phyloP scores from a whole-genome alignment of 1,140 invertebrate species.

The Cherax destructor region DNA sequence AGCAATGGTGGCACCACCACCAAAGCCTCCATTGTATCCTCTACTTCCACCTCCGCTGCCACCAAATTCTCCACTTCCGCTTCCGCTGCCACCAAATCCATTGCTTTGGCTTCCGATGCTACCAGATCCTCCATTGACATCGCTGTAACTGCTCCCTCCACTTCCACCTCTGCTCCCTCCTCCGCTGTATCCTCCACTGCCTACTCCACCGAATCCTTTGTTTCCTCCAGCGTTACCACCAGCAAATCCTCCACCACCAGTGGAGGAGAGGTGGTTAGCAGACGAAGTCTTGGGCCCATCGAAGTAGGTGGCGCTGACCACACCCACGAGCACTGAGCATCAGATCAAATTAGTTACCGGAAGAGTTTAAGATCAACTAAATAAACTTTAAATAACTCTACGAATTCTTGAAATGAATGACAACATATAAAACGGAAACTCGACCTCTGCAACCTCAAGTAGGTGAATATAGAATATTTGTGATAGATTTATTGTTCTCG shows the following conservation, averaged over 20 bases:
- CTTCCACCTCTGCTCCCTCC: constrained; percentile 6
- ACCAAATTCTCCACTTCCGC: not conserved
- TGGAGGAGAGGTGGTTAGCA: not conserved
- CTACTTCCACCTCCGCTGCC: constrained; percentile 1
- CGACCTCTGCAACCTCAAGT: too few relatives aligned
- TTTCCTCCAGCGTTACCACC: not conserved
- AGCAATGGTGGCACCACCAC: constrained; percentile 10
- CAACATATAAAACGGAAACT: too few relatives aligned
- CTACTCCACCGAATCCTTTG: not conserved
- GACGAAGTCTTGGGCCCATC: not conserved
- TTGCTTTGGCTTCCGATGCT: not conserved
- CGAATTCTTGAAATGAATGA: too few relatives aligned
- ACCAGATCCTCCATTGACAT: not conserved
- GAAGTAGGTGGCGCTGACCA: constrained; percentile 18
- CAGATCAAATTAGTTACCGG: too few relatives aligned
- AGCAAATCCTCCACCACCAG: not conserved
- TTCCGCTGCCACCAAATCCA: not conserved
- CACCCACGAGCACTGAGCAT: not conserved
- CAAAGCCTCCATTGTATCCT: constrained; percentile 19
- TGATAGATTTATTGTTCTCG: too few relatives aligned
- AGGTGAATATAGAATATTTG: too few relatives aligned
- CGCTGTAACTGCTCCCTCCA: not conserved
- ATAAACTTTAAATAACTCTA: too few relatives aligned
- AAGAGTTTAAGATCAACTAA: too few relatives aligned
- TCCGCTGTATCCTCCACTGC: not conserved